These are phyloP conservation scores for Characodon lateralis DNA, from an alignment of 2,797 vertebrate genomes.

Conservation along the genomic window DNA sequence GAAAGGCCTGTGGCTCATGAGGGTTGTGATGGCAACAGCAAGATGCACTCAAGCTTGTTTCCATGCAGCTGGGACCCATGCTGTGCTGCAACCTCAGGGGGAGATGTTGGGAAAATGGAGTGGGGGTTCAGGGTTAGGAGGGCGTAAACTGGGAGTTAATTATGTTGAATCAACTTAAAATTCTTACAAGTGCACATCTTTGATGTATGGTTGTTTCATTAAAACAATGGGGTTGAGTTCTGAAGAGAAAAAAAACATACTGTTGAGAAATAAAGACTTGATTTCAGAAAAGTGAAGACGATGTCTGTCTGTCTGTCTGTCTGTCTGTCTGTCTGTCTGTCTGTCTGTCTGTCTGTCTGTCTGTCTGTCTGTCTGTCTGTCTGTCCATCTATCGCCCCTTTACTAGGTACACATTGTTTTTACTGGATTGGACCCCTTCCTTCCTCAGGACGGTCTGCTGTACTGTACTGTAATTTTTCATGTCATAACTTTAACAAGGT, in stretches of 20 bases:
- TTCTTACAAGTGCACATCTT: constrained; percentile 8
- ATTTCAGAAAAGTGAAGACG: constrained; percentile 1
- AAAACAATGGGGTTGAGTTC: background rate
- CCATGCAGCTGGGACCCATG: constrained; percentile 67
- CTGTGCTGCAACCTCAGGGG: constrained; percentile 51
- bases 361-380: background rate
- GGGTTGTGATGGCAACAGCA: constrained; percentile 60
- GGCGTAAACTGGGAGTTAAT: constrained; percentile 35
- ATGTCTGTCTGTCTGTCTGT: background rate
- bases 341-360: background rate
- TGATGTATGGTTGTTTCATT: background rate
- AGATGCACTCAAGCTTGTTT: constrained; percentile 64
- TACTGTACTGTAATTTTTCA: too few relatives aligned
- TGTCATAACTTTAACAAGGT: too few relatives aligned
- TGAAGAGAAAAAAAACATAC: background rate
- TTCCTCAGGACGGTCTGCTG: too few relatives aligned
- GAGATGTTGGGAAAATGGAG: constrained; percentile 49
- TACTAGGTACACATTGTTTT: background rate
- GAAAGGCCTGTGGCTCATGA: constrained; percentile 43
- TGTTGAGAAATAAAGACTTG: background rate
- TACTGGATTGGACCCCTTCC: too few relatives aligned
- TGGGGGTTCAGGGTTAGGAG: constrained; percentile 27
- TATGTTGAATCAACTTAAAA: constrained; percentile 31
- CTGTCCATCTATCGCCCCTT: background rate
- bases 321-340: background rate